phyloP scores from a whole-genome alignment of 2,888 invertebrate genomes.

The Girardia tigrina region DNA sequence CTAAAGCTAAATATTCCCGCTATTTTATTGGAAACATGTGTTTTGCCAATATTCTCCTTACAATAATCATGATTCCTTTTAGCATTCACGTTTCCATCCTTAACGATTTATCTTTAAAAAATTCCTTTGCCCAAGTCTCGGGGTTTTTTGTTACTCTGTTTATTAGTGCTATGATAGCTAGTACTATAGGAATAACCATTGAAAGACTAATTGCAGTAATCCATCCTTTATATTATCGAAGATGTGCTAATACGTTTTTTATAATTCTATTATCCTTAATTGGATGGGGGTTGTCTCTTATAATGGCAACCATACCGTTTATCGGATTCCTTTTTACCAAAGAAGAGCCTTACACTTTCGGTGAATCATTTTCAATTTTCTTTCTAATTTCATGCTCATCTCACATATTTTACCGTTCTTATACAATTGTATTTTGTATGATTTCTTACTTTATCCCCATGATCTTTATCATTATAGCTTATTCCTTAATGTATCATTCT shows the following conservation, averaged over 20 bases:
- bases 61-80: not conserved
- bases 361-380: slow-evolving; percentile 19
- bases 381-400: not conserved
- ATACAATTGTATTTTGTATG: not conserved
- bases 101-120: not conserved
- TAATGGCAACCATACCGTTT: not conserved
- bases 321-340: not conserved
- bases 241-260: not conserved
- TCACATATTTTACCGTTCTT: not conserved
- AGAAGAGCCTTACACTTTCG: not conserved
- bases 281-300: not conserved
- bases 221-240: not conserved
- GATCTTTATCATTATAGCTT: not conserved
- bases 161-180: slow-evolving; percentile 11
- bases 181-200: not conserved
- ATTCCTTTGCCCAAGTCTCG: not conserved
- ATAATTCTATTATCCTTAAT: not conserved
- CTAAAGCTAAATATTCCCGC: not conserved
- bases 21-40: slow-evolving; percentile 19
- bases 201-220: not conserved
- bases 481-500: slow-evolving; percentile 8
- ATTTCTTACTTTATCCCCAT: not conserved
- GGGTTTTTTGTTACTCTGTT: slow-evolving; percentile 1
- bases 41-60: not conserved
- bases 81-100: not conserved